Evolutionary conservation across 30 jellyfish, hydroid and myxozoan species (phyloP).

Genomic region (Aurelia aurita): DNA sequence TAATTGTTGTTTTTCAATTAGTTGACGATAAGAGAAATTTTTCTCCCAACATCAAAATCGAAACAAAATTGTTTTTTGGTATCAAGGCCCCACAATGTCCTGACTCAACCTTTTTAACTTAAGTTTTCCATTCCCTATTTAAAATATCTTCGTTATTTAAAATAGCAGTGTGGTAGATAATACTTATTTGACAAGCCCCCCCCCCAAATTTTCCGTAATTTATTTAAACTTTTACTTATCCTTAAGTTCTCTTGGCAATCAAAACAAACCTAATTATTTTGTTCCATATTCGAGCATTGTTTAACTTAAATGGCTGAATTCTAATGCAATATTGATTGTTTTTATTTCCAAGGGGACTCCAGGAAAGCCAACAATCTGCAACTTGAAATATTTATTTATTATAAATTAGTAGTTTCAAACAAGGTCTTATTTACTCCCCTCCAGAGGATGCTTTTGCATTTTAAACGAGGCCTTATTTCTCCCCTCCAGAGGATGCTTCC

Average conservation of each 20-base stretch:
- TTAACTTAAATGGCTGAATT: too few species aligned
- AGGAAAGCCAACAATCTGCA: too few species aligned
- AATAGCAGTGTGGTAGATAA: neutral
- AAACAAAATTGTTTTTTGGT: conserved; percentile 20
- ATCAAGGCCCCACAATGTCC: conserved; percentile 21
- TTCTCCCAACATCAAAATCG: neutral
- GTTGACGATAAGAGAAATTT: neutral
- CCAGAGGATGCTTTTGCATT: too few species aligned
- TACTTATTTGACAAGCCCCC: conserved; percentile 1
- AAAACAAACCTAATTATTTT: conserved; percentile 1
- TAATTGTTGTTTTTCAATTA: neutral
- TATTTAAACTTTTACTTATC: neutral
- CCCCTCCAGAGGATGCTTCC: too few species aligned
- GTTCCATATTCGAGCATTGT: too few species aligned
- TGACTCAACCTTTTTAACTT: conserved; percentile 1
- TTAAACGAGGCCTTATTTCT: too few species aligned
- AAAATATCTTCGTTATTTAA: conserved; percentile 17
- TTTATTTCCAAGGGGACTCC: too few species aligned
- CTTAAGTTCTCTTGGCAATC: conserved; percentile 1
- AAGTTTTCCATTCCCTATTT: conserved; percentile 13
- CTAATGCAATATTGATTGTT: too few species aligned
- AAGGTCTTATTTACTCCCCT: too few species aligned
- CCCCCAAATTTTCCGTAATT: neutral
- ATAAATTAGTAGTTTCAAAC: too few species aligned
- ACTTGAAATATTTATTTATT: too few species aligned